Evolutionary conservation across 2,888 invertebrate genomes (phyloP).

Genomic region (Xylocampa areola): DNA sequence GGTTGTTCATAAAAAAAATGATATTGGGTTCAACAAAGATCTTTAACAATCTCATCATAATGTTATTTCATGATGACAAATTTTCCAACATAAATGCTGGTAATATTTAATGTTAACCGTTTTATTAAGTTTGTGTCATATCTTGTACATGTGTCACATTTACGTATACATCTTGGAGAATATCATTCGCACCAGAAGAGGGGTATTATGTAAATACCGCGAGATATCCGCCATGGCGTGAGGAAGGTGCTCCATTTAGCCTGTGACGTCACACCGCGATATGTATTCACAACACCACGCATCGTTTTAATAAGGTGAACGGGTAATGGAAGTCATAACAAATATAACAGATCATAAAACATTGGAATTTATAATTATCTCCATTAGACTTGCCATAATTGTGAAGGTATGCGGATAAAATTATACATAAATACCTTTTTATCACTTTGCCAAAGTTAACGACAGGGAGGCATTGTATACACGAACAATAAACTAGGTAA

Average conservation of each 20-base stretch:
- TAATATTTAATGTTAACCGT: too few relatives aligned
- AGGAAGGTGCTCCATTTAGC: conserved; percentile 51
- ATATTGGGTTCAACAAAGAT: too few relatives aligned
- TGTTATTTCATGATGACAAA: too few relatives aligned
- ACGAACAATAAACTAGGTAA: conserved; percentile 22
- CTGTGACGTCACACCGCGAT: conserved; percentile 27
- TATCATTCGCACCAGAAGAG: conserved; percentile 30
- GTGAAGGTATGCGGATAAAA: too few relatives aligned
- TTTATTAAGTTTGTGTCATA: background rate
- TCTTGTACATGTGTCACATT: background rate
- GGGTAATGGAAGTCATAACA: background rate
- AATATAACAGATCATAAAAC: too few relatives aligned
- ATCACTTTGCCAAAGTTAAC: too few relatives aligned
- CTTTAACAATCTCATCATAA: too few relatives aligned
- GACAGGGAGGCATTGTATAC: background rate
- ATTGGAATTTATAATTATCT: too few relatives aligned
- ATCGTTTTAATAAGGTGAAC: background rate
- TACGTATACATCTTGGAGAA: background rate
- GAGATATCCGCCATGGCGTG: conserved; percentile 34
- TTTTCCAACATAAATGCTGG: too few relatives aligned
- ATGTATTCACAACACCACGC: conserved; percentile 5
- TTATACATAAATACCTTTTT: too few relatives aligned
- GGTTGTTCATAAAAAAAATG: too few relatives aligned
- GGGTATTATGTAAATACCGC: conserved; percentile 59
- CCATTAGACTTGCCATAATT: too few relatives aligned